These are phyloP conservation scores for Volucella bombylans DNA, from an alignment of 2,888 invertebrate species.

Conservation along the genomic window DNA sequence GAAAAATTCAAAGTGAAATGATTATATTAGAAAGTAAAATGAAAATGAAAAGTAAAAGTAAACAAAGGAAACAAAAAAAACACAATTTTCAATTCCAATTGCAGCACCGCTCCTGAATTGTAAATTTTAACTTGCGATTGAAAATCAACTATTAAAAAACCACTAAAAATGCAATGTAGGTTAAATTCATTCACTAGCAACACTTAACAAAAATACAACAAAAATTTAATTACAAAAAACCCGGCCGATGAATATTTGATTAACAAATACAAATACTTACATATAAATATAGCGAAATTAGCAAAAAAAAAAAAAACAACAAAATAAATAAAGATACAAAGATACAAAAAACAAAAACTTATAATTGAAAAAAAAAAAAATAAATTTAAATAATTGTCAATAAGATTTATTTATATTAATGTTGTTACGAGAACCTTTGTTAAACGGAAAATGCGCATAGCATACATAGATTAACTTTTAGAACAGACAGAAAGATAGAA, in stretches of 20 bases:
- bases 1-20: too few species aligned
- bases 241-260: constrained; percentile 36
- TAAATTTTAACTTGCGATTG: constrained; percentile 63
- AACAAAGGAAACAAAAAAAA: constrained; percentile 5
- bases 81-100: constrained; percentile 54
- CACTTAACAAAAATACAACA: constrained; percentile 52
- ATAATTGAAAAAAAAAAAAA: constrained; percentile 4
- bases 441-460: constrained; percentile 41
- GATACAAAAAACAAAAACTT: too few species aligned
- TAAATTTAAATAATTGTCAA: constrained; percentile 64
- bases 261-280: constrained; percentile 28
- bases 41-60: too few species aligned
- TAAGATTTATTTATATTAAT: constrained; percentile 65
- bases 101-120: constrained; percentile 67
- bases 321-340: background rate
- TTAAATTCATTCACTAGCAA: constrained; percentile 66
- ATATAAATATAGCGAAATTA: constrained; percentile 50
- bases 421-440: constrained; percentile 63
- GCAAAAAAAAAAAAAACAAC: constrained; percentile 15
- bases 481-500: constrained; percentile 54
- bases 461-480: constrained; percentile 45
- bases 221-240: constrained; percentile 33
- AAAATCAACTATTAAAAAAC: constrained; percentile 53
- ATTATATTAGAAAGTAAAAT: too few species aligned
- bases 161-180: constrained; percentile 65